Evolutionary conservation across 2,797 vertebrate genomes (phyloP).

Genomic region (Hozukius guyotensis): DNA sequence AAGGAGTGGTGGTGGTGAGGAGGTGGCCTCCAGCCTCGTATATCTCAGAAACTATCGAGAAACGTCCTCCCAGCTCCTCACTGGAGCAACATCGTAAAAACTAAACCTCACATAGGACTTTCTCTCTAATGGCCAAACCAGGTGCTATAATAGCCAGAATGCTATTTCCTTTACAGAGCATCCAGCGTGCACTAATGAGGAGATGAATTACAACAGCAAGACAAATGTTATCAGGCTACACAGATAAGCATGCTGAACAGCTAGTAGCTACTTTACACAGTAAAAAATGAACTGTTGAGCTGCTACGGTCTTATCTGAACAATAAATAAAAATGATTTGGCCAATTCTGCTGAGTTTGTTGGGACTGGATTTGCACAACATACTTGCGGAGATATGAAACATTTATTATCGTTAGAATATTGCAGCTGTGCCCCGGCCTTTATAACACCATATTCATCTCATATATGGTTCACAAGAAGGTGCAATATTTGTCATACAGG

Average conservation of each 20-base stretch:
- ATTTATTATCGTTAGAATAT: background rate
- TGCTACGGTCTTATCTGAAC: background rate
- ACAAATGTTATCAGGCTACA: slow-evolving; percentile 21
- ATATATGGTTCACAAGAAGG: background rate
- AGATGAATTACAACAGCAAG: slow-evolving; percentile 12
- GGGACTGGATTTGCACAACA: background rate
- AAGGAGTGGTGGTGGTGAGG: slow-evolving; percentile 41
- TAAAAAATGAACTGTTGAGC: background rate
- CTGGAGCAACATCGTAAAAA: slow-evolving; percentile 14
- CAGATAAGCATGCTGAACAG: slow-evolving; percentile 14
- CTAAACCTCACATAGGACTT: background rate
- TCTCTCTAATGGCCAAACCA: background rate
- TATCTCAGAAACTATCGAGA: slow-evolving; percentile 46
- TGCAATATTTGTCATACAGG: slow-evolving; percentile 10
- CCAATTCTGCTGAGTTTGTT: background rate
- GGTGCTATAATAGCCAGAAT: background rate
- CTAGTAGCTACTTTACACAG: slow-evolving; percentile 21
- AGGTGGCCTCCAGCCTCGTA: slow-evolving; percentile 63
- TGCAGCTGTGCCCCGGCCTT: background rate
- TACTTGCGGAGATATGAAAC: background rate
- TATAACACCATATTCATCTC: background rate
- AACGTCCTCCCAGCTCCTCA: slow-evolving; percentile 25
- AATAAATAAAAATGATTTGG: background rate
- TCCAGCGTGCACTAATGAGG: background rate
- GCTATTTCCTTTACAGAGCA: background rate